Percentiles rank a stretch among this genome's conserved stretches.
Conservation (phyloP, 2,113 vertebrate genomes). For the Tragulus kanchil region DNA sequence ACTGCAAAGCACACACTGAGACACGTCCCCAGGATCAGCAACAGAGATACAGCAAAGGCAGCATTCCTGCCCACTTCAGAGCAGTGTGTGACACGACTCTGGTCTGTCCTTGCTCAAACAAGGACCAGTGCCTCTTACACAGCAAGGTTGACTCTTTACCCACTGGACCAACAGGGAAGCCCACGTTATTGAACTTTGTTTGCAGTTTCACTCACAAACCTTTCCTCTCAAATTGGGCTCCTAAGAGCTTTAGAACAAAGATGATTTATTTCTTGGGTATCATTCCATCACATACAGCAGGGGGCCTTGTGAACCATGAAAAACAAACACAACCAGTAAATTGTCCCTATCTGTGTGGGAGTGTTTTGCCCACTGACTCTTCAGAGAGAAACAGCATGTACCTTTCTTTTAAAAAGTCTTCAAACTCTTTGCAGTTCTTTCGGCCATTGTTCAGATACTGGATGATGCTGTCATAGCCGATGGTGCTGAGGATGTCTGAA, state of each 20-base stretch:
- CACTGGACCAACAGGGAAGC: too few relatives aligned
- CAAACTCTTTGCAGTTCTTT: constrained; percentile 97
- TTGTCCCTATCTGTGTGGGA: not conserved
- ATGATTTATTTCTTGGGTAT: not conserved
- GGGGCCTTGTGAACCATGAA: not conserved
- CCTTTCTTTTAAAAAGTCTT: constrained; percentile 98
- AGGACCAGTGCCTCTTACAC: too few relatives aligned
- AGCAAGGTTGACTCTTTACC: too few relatives aligned
- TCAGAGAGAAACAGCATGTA: constrained; percentile 72
- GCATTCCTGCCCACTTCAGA: not conserved
- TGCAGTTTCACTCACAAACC: not conserved
- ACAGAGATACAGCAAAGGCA: not conserved
- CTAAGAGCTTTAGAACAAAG: not conserved
- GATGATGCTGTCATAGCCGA: constrained; percentile 94
- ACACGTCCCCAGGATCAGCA: not conserved
- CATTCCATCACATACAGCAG: not conserved
- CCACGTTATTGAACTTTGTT: not conserved
- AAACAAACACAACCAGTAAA: not conserved
- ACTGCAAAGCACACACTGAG: not conserved
- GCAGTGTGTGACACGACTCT: not conserved
- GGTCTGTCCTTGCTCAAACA: not conserved
- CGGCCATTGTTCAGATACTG: constrained; percentile 95
- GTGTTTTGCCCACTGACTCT: not conserved
- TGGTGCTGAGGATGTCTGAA: constrained; percentile 91
- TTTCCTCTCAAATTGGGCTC: not conserved